Base-by-base conservation (phyloP, 2,888 invertebrate species). In the Lithodes maja region DNA sequence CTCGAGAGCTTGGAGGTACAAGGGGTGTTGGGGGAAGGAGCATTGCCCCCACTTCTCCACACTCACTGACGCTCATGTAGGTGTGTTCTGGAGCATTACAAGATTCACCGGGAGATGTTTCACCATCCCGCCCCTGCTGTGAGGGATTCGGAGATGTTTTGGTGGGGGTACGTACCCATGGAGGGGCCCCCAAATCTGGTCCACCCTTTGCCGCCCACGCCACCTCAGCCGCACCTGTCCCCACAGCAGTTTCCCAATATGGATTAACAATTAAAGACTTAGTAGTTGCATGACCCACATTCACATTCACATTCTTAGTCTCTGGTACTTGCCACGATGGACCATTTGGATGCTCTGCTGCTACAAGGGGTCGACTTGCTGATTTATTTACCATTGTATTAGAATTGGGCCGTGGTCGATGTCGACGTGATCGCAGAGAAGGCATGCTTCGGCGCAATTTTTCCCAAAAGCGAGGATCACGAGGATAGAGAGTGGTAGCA, bases 381-480 rank as follows among this genome's bases (percentile, higher is more conserved):
- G 91, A 80, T 50, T 90, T 91, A 15, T 81, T 71, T 12, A 86
- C 88, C n/a, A 86, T 86, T 3, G 83, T 75, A 50, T 54, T 80
- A 33, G 33, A 33, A 33, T 33, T 33, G 3, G 61, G 68, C 2
- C 85, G 74, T 49, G 81, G 55, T 15, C n/a, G 79, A 50, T 53
- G 50, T 5, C 81, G 68, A 9, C 83, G 83, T 9, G 81, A 54
- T 2, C 91, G 81, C 55, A 88, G 96, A 93, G 97, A 97, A 61
- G 97, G 97, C 93, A 98, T 94, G 90, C 97, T 97, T 94, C 97
- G 98, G 93, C 97, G 95, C 91, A 99, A 95, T 93, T 98, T 96
- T 94, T 98, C 98, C 98, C 98, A 98, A 95, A 99, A 99, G 93
- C 97, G 95, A 93, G 97, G 96, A 94, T 98, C 98, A 92, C 97